Evolutionary conservation across 2,888 invertebrate genomes (phyloP).

Genomic region (Nomada lathburiana): DNA sequence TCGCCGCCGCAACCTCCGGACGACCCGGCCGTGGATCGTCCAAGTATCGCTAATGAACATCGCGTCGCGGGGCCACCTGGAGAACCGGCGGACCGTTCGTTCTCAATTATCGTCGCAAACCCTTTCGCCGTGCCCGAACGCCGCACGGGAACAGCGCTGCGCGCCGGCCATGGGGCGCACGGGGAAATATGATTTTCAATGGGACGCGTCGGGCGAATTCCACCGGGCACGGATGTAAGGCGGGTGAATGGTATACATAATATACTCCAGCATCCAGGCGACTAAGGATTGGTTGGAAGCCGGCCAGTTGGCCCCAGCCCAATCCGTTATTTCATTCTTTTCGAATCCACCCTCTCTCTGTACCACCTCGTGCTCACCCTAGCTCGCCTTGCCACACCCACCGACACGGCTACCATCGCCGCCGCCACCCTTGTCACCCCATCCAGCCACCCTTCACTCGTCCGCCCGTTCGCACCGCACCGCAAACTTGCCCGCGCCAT

Average conservation of each 20-base stretch:
- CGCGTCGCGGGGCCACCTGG: not conserved
- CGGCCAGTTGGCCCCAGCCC: conserved; percentile 83
- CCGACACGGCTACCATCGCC: conserved; percentile 44
- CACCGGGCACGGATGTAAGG: conserved; percentile 65
- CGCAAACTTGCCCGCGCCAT: conserved; percentile 7
- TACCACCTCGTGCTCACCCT: conserved; percentile 71
- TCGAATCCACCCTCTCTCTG: conserved; percentile 77
- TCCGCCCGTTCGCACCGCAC: conserved; percentile 55
- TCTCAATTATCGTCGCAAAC: conserved; percentile 50
- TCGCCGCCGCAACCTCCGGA: not conserved
- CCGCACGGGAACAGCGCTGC: too few relatives aligned
- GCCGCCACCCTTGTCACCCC: conserved; percentile 50
- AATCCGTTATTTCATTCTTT: conserved; percentile 84
- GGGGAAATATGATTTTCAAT: conserved; percentile 78
- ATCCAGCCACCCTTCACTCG: conserved; percentile 35
- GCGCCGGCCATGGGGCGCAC: conserved; percentile 25
- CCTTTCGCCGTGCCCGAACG: not conserved
- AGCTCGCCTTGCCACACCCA: conserved; percentile 66
- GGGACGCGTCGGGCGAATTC: conserved; percentile 73
- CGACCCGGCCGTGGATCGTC: not conserved
- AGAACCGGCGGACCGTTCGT: conserved; percentile 25
- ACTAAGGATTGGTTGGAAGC: conserved; percentile 83
- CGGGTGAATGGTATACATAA: conserved; percentile 76
- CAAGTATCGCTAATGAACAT: conserved; percentile 43
- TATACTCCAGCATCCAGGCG: conserved; percentile 77